Conservation (phyloP, 2,888 invertebrate genomes). For the Anagyrus pseudococci region DNA sequence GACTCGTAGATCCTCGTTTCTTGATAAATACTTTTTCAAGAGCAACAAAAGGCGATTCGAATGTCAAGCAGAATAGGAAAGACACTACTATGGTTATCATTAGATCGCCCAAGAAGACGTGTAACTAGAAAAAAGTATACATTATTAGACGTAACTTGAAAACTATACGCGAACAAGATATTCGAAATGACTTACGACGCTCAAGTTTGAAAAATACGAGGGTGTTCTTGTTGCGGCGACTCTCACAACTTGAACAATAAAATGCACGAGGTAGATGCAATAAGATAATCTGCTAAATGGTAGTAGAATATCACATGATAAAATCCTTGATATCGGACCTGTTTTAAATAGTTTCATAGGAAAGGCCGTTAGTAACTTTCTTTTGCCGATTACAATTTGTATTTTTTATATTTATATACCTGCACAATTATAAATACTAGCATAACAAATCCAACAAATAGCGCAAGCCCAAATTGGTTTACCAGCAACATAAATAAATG, state of each 20-base stretch:
- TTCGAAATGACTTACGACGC: constrained; percentile 18
- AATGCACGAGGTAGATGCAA: constrained; percentile 43
- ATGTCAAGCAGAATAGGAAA: too few relatives aligned
- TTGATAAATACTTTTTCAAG: too few relatives aligned
- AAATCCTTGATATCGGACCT: constrained; percentile 41
- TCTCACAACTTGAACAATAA: constrained; percentile 36
- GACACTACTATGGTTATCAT: too few relatives aligned
- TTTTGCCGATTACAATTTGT: not conserved
- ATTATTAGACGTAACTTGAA: not conserved
- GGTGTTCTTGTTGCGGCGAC: constrained; percentile 23
- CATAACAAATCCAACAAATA: constrained; percentile 64
- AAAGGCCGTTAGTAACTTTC: too few relatives aligned
- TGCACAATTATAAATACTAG: constrained; percentile 64
- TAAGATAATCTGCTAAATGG: constrained; percentile 45
- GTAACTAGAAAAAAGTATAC: too few relatives aligned
- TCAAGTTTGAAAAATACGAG: constrained; percentile 31
- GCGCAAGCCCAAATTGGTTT: constrained; percentile 65
- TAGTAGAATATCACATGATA: constrained; percentile 42
- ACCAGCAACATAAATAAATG: too few relatives aligned
- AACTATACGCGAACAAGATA: constrained; percentile 7
- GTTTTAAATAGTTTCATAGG: too few relatives aligned
- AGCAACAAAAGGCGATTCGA: too few relatives aligned
- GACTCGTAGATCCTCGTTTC: too few relatives aligned
- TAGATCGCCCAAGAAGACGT: too few relatives aligned
- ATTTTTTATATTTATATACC: constrained; percentile 48